Base-by-base conservation (phyloP, 2,113 vertebrate genomes). In the Urocitellus parryii region DNA sequence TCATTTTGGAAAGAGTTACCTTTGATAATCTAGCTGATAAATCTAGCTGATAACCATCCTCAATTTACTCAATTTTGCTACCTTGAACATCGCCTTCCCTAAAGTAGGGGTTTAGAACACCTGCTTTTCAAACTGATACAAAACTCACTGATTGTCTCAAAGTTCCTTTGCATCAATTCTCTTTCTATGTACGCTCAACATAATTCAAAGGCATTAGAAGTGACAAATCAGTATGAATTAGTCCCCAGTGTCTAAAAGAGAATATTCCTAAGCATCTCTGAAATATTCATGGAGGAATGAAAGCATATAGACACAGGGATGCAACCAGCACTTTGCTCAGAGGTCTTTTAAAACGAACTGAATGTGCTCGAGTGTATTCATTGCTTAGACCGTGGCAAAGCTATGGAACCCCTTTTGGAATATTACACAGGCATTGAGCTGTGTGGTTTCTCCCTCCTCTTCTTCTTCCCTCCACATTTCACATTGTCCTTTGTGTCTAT, bases 221-320 rank as follows among this genome's bases (percentile, higher is more conserved):
- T 85, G 48, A 56, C 1, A 17, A 56, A 39, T 4, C 24, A n/a
- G 5, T 1, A 29, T 2, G 2, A 34, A 92, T 16, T 45, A 45
- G 11, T 1, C 0, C 17, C 16, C 14, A 25, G 17, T 8, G 8
- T 87, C 48, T 63, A 48, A 22, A 42, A 1, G 0, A 70, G 0
- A 22, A 4, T 2, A 2, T 34, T 2, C 17, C 4, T 18, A 42
- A 65, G 2, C 9, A 86, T 29, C 0, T 2, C 5, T 9, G 37
- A 76, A 56, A n/a, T 10, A 2, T 24, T 39, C 32, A 51, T 2
- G 34, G 78, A 25, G 18, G 0, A 1, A 56, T 8, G 9, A 32
- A 53, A 77, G 4, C 8, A 0, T 7, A 2, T 4, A 8, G 17
- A 18, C 37, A 16, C 9, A 22, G 1, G 5, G 61, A 70, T 9